Evolutionary conservation across 1,140 invertebrate genomes (phyloP).

Genomic region (Pygmarrhopalites habei): DNA sequence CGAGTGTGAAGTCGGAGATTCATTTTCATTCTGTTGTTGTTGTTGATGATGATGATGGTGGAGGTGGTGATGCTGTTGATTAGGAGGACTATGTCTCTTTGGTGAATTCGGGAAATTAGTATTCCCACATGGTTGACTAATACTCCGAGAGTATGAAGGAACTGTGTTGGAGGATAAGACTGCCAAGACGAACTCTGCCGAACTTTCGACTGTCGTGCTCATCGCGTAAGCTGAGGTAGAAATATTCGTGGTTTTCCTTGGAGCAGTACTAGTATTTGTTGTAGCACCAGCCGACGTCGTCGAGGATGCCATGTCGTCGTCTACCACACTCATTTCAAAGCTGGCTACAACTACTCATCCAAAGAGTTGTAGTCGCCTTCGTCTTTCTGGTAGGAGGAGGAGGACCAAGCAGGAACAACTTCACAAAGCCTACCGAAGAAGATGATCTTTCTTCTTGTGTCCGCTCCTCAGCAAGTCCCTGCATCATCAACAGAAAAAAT

Average conservation of each 20-base stretch:
- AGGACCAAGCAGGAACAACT: no score
- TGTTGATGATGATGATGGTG: background rate
- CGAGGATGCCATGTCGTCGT: no score
- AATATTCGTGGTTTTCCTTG: background rate
- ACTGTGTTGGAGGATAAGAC: background rate
- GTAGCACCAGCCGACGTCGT: no score
- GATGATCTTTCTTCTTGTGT: no score
- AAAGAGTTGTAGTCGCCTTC: no score
- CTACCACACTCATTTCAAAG: no score
- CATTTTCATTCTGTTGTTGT: background rate
- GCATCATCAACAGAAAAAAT: no score
- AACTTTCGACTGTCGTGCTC: conserved; percentile 5
- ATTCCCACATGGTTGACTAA: background rate
- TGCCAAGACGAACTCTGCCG: conserved; percentile 3
- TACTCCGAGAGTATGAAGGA: background rate
- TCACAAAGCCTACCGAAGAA: no score
- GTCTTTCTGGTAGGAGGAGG: no score
- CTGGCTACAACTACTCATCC: no score
- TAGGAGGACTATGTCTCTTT: background rate
- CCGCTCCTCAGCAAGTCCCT: no score
- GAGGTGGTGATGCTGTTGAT: background rate
- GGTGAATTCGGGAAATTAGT: background rate
- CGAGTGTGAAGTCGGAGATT: background rate
- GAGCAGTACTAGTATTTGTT: no score
- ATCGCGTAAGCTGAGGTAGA: conserved; percentile 7